Evolutionary conservation across 2,888 invertebrate genomes (phyloP), one percentile per base, ranked within the genome.

Genomic region (Chironomus riparius): DNA sequence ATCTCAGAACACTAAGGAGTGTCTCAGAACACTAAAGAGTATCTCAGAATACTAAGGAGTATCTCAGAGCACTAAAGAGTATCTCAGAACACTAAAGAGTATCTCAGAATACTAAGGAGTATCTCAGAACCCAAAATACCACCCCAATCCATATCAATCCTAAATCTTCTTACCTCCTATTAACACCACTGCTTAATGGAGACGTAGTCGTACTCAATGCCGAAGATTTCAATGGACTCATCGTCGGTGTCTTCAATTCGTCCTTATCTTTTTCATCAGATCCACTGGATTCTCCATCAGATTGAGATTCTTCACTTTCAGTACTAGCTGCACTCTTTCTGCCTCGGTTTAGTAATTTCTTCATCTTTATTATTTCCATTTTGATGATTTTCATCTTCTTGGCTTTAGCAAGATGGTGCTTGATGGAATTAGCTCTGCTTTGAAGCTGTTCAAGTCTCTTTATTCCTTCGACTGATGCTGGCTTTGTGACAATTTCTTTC

Each of bases 371-470:
- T 56, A 90, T 86, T 81, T 90, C 88, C 72, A 85, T 81, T 65
- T 89, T 84, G 50, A 88, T 86, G 61, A 87, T 81, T 79, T 88
- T 88, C 1, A 88, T 85, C 68, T 88, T 85, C 82, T 88, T 89
- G 47, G 86, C 86, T 76, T 88, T 83, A 13, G 88, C 86, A 22
- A 85, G 80, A 18, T 87, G 87, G 80, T 88, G 88, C 78, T 87
- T 87, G 6, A 90, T 82, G n/a, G 85, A 84, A 80, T 88, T 87
- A 76, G 89, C 87, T 80, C 88, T 88, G 78, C 88, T 88, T 78
- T 89, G 83, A 48, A 90, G 84, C 77, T 89, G 88, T 76, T 90
- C 86, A 69, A 91, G 78, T 79, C 84, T 84, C 71, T 83, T 82
- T 3, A 84, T 80, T 15, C 82, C 79, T 76, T 81, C 83, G 76